Base-by-base conservation (phyloP, 1,140 invertebrate genomes). In the Colletes gigas region DNA sequence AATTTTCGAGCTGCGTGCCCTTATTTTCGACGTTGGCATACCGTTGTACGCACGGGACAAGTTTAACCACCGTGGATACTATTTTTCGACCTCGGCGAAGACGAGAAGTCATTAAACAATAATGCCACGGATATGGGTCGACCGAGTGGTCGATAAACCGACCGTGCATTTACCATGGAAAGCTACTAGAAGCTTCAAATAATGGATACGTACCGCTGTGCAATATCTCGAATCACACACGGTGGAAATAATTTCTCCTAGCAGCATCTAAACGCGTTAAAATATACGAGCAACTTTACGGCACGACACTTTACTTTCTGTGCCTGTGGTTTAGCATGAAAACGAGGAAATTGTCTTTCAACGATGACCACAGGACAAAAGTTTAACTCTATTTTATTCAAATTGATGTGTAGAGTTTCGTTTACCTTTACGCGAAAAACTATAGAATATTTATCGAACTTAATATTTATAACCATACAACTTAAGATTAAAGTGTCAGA, bases 111-210 rank as follows among this genome's bases (percentile, higher is more conserved):
- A 30, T 84, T 73, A 85, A 85, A 84, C 44, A 72, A 72, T 81
- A 85, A 85, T 62, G 55, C 66, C 15, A 54, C 14, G 70, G 54
- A 84, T 84, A 84, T 84, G 65, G 82, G 82, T 81, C 82, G 71
- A 74, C 83, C 12, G 17, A 19, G 12, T 60, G 81, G 8, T 85
- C 82, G 83, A 84, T 84, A 81, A 71, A 71, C 77, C 67, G 54
- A 71, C 70, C 39, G 50, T 71, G 44, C 52, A 30, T 65, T 66
- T 67, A 54, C 52, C 57, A 70, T 60, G 57, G 19, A 12, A 3
- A 54, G 68, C 52, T 67, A 55, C 50, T 10, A 44, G 9, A 57
- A 66, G 39, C 55, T 60, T 15, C 19, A 52, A 60, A 70, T 84
- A 83, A 84, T 80, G 39, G 50, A 73, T 67, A 44, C 55, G 60